Evolutionary conservation across 2,113 vertebrate species (phyloP).

Genomic region (Anser brachyrhynchus): DNA sequence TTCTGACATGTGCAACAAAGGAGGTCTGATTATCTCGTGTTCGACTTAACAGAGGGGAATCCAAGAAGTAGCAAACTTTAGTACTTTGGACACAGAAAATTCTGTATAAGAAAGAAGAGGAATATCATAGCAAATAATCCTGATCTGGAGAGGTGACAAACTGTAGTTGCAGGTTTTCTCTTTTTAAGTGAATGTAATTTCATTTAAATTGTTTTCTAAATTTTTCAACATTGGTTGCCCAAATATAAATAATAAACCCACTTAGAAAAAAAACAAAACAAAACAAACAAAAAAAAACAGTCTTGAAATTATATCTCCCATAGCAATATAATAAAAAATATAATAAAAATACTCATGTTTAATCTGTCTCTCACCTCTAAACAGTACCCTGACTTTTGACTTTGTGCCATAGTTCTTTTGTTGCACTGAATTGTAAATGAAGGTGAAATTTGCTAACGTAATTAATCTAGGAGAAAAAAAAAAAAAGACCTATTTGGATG

Average conservation of each 20-base stretch:
- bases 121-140: neutral
- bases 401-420: neutral
- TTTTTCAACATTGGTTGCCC: neutral
- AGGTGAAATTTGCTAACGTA: neutral
- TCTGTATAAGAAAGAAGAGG: neutral
- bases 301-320: neutral
- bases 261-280: neutral
- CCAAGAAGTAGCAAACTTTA: neutral
- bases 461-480: neutral
- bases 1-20: neutral
- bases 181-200: neutral
- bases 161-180: neutral
- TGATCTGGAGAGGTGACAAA: neutral
- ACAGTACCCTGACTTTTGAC: neutral
- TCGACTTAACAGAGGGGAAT: neutral
- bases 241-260: neutral
- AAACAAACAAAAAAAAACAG: neutral
- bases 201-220: neutral
- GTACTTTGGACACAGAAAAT: neutral
- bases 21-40: neutral
- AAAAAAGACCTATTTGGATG: neutral
- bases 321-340: neutral
- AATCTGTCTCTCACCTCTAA: neutral
- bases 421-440: neutral
- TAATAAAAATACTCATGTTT: neutral